Evolutionary conservation across 2,797 vertebrate genomes (phyloP), one percentile per base, ranked within the genome.

Genomic region (Characodon lateralis): DNA sequence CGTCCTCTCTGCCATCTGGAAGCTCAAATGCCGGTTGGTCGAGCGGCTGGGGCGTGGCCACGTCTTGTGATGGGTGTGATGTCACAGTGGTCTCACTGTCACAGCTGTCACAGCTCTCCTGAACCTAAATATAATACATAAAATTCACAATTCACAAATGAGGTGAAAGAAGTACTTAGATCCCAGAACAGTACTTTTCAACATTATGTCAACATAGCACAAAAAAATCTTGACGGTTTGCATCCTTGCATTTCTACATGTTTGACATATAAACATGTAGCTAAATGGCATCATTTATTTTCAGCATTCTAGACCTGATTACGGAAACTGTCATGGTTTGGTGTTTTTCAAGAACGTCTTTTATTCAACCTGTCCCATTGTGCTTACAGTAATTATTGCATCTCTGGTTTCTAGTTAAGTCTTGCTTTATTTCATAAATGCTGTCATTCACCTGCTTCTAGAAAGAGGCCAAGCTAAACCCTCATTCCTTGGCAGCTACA

Each of bases 71-170:
- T 4, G 95, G 95, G 41, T 96, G 94, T 0, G 97, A 97, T 0
- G 96, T 99, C 82, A 99, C 96, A 0, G 98, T 99, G 28, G 95
- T 98, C 92, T 99, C 98, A 18, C 98, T 99, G 93, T 99, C 98
- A 90, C 97, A 99, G 84, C 98, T 99, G 89, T 99, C 98, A 65
- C 96, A 96, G 46, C 98, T 99, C 51, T 97, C 97, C 68, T 98
- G 98, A 81, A 97, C 95, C 98, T 99, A 79, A 75, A 28, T 6
- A 80, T 5, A 74, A 79, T 53, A 0, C 78, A 66, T 13, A 14
- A 20, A 78, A 68, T 65, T 6, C 3, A 74, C 43, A 48, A 26
- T 81, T n/a, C 77, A 0, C 4, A 35, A 5, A 50, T 24, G 6
- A 22, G 20, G 28, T 59, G 31, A 58, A 41, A 13, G 65, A n/a